phyloP scores from a whole-genome alignment of 2,113 vertebrate species.

The Spea bombifrons region DNA sequence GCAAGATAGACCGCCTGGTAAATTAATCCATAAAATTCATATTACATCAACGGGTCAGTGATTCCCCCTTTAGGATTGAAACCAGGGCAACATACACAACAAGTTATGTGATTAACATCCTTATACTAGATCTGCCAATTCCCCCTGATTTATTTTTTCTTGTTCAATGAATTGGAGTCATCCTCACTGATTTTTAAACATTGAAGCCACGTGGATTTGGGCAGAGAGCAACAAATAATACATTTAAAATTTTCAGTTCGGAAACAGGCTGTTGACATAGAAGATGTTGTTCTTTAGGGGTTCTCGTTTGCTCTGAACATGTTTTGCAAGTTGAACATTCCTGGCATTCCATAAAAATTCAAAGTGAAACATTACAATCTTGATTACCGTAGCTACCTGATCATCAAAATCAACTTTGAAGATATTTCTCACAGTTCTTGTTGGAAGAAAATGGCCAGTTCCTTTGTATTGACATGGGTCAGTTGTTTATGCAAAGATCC shows the following conservation, averaged over 20 bases:
- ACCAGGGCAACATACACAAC: slow-evolving; percentile 26
- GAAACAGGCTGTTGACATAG: too few species aligned
- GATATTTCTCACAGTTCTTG: neutral
- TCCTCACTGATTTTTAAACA: slow-evolving; percentile 13
- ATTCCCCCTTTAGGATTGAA: slow-evolving; percentile 16
- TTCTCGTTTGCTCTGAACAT: neutral
- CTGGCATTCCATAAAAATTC: neutral
- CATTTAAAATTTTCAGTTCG: neutral
- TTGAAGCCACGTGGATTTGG: neutral
- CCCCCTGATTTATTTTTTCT: slow-evolving; percentile 25
- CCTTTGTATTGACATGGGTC: slow-evolving; percentile 1
- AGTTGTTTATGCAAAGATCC: neutral
- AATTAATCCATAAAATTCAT: slow-evolving; percentile 46
- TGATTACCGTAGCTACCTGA: neutral
- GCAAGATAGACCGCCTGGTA: slow-evolving; percentile 50
- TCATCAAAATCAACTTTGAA: slow-evolving; percentile 5
- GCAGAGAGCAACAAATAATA: neutral
- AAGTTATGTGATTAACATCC: slow-evolving; percentile 20
- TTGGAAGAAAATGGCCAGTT: slow-evolving; percentile 1
- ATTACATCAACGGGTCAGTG: slow-evolving; percentile 51
- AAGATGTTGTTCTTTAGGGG: neutral
- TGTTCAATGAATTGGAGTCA: slow-evolving; percentile 9
- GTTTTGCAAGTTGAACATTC: neutral
- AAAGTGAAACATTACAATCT: neutral
- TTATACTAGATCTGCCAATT: slow-evolving; percentile 19